Base-by-base conservation (phyloP, 2,888 invertebrate genomes). In the Hirtodrosophila duncani region DNA sequence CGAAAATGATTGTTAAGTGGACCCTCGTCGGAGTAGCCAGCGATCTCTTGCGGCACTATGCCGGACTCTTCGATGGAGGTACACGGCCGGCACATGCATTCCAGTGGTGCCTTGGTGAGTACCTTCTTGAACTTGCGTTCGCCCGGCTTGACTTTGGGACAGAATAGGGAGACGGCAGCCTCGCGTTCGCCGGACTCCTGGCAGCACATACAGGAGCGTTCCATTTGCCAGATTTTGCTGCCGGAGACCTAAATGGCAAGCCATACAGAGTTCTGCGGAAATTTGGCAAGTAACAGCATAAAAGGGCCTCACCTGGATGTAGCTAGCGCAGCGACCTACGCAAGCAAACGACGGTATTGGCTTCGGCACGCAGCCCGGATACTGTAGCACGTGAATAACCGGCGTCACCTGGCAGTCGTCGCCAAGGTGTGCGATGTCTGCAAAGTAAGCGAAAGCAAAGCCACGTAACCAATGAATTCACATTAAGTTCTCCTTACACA, bases 221-320 rank as follows among this genome's bases (percentile, higher is more conserved):
- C 96, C 93, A 96, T 96, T 89, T 96, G 96, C 96, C 96, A 97
- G 84, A 96, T 94, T 89, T 96, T 96, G 72, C 95, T 96, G 3
- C 96, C 96, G 21, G 96, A 96, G 4, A 97, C 96, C 96, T 96
- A 59, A 4, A 37, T 20, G 7, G 8, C 10, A 3, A 6, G 24
- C 3, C 0, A 36, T 44, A 14, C 17, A 8, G 5, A n/a, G 1
- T 16, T 6, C 1, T 3, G 11, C 9, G 7, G 3, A 17, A 2
- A 5, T 20, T 16, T 4, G 6, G 5, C 6, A 3, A 16, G 5
- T 17, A 6, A 17, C 1, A 6, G 8, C 3, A 8, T 3, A 4
- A n/a, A n/a, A n/a, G n/a, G n/a, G 11, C 1, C n/a, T 83, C 88
- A 96, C 96, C 91, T 97, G 97, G 41, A 97, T 92, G 80, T 97